phyloP scores from a whole-genome alignment of 2,113 vertebrate species.

The Puma concolor region DNA sequence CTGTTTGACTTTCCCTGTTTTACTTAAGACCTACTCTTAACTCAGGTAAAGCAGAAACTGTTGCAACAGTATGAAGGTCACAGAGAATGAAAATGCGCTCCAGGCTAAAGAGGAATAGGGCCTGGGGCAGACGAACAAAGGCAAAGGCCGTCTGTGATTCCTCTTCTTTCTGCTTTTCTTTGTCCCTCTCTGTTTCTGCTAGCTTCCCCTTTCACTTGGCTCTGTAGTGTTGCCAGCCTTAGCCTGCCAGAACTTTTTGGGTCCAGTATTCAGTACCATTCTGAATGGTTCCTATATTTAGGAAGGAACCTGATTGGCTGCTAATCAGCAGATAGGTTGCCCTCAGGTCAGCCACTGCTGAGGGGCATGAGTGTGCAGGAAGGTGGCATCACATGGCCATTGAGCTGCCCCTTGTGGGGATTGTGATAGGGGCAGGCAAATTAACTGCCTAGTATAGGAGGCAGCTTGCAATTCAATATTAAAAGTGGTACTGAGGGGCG shows the following conservation, averaged over 20 bases:
- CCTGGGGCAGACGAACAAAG: background rate
- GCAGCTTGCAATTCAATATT: background rate
- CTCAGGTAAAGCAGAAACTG: background rate
- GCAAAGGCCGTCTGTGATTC: background rate
- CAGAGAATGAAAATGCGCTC: background rate
- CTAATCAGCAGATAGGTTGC: background rate
- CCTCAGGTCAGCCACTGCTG: background rate
- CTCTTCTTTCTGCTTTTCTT: background rate
- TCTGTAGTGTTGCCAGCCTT: background rate
- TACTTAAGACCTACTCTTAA: background rate
- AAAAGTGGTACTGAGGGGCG: background rate
- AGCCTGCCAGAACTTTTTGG: background rate
- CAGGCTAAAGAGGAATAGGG: background rate
- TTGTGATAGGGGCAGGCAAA: background rate
- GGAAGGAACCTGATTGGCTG: background rate
- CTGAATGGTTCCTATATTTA: background rate
- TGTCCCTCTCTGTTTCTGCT: background rate
- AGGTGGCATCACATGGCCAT: too few relatives aligned
- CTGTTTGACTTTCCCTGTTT: background rate
- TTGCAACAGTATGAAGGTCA: background rate
- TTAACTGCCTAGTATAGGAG: background rate
- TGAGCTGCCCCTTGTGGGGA: background rate
- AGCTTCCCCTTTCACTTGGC: background rate
- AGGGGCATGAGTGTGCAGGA: background rate
- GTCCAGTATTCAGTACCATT: background rate